These are phyloP conservation scores for Marmota flaviventris DNA, from an alignment of 2,113 vertebrate genomes.

Conservation along the genomic window DNA sequence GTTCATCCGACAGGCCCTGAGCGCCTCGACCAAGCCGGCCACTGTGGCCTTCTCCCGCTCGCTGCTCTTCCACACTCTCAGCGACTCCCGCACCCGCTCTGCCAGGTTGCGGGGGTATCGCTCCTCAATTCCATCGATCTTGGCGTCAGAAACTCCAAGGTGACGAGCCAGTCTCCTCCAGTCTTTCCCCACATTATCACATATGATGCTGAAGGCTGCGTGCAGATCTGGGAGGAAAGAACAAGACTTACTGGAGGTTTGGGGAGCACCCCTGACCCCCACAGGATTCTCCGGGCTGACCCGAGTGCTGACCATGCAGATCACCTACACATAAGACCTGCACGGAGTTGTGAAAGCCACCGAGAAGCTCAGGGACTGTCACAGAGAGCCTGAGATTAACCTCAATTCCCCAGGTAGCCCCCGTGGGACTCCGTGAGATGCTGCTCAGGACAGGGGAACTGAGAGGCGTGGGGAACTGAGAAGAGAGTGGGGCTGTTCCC, in stretches of 20 bases:
- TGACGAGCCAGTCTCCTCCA: constrained; percentile 90
- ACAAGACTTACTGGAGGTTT: not conserved
- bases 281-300: accelerated
- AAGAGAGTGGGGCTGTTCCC: not conserved
- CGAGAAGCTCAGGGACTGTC: not conserved
- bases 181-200: constrained; percentile 84
- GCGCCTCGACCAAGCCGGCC: constrained; percentile 85
- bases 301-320: not conserved
- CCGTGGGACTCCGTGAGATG: accelerated
- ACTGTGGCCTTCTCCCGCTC: constrained; percentile 81
- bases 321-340: not conserved
- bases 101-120: constrained; percentile 82
- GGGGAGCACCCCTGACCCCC: too few species aligned
- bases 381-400: not conserved
- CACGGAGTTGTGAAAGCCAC: not conserved
- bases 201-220: constrained; percentile 85
- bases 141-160: constrained; percentile 86
- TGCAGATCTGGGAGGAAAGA: constrained; percentile 84
- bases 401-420: not conserved
- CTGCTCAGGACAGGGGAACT: not conserved
- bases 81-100: constrained; percentile 87
- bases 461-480: not conserved
- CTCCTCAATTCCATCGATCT: constrained; percentile 86
- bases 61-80: constrained; percentile 89
- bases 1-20: constrained; percentile 88